Evolutionary conservation across 2,888 invertebrate species (phyloP).

Genomic region (Drosophila neotestacea): DNA sequence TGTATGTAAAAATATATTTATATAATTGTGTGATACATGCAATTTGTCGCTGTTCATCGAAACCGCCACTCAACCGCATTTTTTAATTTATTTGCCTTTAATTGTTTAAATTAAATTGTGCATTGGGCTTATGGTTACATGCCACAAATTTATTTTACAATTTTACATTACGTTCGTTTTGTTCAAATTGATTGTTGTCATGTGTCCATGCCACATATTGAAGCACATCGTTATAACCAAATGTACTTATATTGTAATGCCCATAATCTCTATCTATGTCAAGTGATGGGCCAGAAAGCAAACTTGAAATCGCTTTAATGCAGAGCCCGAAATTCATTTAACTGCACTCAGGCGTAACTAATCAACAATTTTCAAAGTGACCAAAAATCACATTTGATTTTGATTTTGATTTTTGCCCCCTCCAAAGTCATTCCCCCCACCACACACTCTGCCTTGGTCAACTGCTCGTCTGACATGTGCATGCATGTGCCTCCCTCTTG

Average conservation of each 20-base stretch:
- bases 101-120: slow-evolving; percentile 76
- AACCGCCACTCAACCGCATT: slow-evolving; percentile 60
- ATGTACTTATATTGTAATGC: neutral
- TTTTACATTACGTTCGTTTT: slow-evolving; percentile 7
- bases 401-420: slow-evolving; percentile 38
- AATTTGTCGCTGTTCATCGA: slow-evolving; percentile 63
- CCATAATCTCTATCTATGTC: slow-evolving; percentile 32
- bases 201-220: neutral
- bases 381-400: slow-evolving; percentile 76
- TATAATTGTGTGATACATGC: slow-evolving; percentile 34
- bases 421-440: neutral
- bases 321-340: slow-evolving; percentile 30
- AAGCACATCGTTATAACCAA: neutral
- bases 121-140: slow-evolving; percentile 59
- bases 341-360: slow-evolving; percentile 72
- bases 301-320: slow-evolving; percentile 54
- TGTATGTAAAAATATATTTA: neutral
- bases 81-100: slow-evolving; percentile 78
- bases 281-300: slow-evolving; percentile 28
- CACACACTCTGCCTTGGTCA: slow-evolving; percentile 29
- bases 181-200: slow-evolving; percentile 34
- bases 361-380: slow-evolving; percentile 79
- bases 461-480: slow-evolving; percentile 55
- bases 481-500: slow-evolving; percentile 23
- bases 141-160: slow-evolving; percentile 33